Evolutionary conservation across 1,140 invertebrate genomes (phyloP), one percentile per base, ranked within the genome.

Genomic region (Carposina sasakii): DNA sequence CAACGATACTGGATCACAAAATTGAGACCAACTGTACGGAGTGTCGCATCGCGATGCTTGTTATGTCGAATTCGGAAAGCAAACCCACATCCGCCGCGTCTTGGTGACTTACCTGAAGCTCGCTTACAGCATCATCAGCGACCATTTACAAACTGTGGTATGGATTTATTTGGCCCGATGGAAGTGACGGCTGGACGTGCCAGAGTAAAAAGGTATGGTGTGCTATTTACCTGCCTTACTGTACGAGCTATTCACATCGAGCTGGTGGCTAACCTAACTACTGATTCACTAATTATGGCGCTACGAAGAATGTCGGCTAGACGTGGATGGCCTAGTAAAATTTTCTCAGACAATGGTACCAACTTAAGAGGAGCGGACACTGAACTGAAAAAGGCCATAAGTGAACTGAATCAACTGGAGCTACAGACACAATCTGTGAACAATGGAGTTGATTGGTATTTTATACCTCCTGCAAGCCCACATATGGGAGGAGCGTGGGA

Each of bases 131-230:
- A 57, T 21, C 21, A 51, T 26, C 9, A 46, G 6, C 41, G 58
- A n/a, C 58, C 71, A 0, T 75, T 72, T 28, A 58, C 34, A 9
- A 52, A 49, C 51, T 3, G 23, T 47, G 60, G 60, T 9, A 23
- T 67, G 0, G 71, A 78, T 30, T 75, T 60, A 46, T 75, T 73
- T 40, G 73, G 70, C 1, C 72, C 73, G 0, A 33, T 74, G 15
- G 10, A 44, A 12, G 52, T 75, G 0, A 67, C 42, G 0, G 44
- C 67, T 1, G 58, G 62, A 12, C 37, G 66, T 3, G 31, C 57
- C 3, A 45, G 44, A 2, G 47, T 66, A 21, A 84, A 85, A 43
- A 40, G 62, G 0, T 82, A 70, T 36, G 57, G 73, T 5, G 60
- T 60, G 12, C 15, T 87, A 6, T 77, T 77, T 20, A 37, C 34